These are phyloP conservation scores for Tribolium freemani DNA, from an alignment of 2,888 invertebrate species.

Conservation along the genomic window DNA sequence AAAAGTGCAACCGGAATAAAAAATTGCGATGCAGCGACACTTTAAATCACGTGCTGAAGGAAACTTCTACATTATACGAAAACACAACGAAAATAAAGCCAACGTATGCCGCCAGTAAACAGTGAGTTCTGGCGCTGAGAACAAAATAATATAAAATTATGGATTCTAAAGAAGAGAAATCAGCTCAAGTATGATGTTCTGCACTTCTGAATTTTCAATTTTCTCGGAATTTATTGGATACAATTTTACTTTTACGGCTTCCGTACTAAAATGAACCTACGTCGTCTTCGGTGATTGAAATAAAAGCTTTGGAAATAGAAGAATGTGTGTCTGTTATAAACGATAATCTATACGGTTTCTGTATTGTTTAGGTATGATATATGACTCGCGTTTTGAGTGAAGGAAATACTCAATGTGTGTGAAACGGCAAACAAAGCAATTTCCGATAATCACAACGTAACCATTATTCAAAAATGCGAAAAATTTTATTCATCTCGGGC, in stretches of 20 bases:
- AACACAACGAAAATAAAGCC: constrained; percentile 43
- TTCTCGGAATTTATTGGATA: constrained; percentile 48
- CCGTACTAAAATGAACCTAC: constrained; percentile 43
- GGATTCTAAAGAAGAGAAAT: constrained; percentile 48
- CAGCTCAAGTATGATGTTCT: constrained; percentile 50
- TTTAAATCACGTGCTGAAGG: constrained; percentile 40
- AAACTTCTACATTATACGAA: constrained; percentile 43
- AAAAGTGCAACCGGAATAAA: background rate
- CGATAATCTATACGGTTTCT: background rate
- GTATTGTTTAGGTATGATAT: constrained; percentile 3
- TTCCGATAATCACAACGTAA: constrained; percentile 2
- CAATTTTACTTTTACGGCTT: constrained; percentile 48
- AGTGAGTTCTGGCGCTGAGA: constrained; percentile 40
- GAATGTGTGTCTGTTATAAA: background rate
- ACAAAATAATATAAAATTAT: constrained; percentile 48
- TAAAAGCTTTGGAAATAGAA: constrained; percentile 12
- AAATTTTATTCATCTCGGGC: background rate
- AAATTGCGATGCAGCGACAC: background rate
- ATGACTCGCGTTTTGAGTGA: background rate
- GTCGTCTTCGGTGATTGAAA: constrained; percentile 30
- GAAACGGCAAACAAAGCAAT: constrained; percentile 12
- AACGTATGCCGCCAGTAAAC: constrained; percentile 39
- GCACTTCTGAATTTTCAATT: constrained; percentile 50
- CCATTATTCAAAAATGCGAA: background rate
- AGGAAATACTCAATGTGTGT: constrained; percentile 15